These are phyloP conservation scores for Protobothrops mucrosquamatus DNA, from an alignment of 2,113 vertebrate species.

Conservation along the genomic window DNA sequence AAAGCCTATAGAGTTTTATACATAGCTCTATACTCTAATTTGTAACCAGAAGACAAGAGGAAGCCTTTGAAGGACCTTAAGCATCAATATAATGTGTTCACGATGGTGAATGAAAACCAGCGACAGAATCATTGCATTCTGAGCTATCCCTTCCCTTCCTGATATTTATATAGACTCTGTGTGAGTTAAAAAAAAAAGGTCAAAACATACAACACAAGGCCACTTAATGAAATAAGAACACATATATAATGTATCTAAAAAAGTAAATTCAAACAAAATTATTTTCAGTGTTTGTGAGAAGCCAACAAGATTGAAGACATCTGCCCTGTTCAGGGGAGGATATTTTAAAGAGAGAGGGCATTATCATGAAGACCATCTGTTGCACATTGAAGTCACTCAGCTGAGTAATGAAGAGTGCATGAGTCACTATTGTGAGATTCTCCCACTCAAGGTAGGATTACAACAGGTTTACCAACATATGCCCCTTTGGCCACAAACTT, in stretches of 20 bases:
- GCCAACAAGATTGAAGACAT: background rate
- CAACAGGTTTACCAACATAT: background rate
- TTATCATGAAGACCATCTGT: background rate
- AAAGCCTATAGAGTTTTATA: background rate
- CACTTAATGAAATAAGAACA: background rate
- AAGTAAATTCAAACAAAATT: background rate
- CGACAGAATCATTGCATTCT: background rate
- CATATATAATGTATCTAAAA: background rate
- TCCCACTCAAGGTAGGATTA: background rate
- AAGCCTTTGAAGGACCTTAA: background rate
- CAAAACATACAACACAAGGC: background rate
- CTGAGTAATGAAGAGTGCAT: background rate
- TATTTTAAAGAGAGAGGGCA: background rate
- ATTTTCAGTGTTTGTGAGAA: background rate
- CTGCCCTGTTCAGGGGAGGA: background rate
- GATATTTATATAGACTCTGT: background rate
- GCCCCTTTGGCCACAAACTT: background rate
- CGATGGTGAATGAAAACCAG: background rate
- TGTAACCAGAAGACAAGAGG: background rate
- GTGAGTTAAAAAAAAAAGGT: background rate
- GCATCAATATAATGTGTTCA: background rate
- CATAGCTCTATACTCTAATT: background rate
- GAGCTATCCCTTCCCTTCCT: background rate
- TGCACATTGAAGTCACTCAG: background rate
- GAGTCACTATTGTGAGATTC: background rate